A percentile compares a stretch with the other conserved stretches of the same genome.
These are phyloP conservation scores for Mastomys coucha DNA, from an alignment of 2,113 vertebrate genomes.

Conservation along the genomic window DNA sequence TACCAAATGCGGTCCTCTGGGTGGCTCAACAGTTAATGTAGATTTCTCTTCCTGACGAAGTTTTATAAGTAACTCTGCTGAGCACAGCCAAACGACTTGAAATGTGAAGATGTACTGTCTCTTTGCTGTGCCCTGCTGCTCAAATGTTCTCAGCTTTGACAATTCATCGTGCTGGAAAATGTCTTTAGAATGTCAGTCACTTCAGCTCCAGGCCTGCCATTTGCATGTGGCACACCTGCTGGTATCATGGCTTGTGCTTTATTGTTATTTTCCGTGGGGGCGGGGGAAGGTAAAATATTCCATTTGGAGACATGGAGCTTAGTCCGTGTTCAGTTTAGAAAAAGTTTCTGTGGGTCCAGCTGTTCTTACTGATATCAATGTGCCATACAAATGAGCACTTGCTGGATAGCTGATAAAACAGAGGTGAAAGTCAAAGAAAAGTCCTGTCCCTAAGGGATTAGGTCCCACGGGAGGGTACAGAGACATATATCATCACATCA, in stretches of 20 bases:
- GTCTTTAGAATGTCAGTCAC: constrained; percentile 84
- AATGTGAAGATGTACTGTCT: constrained; percentile 83
- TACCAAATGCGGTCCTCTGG: constrained; percentile 80
- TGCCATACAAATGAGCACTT: constrained; percentile 12
- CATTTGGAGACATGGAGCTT: constrained; percentile 60
- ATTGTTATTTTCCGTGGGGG: constrained; percentile 78
- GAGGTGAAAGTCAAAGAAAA: constrained; percentile 37
- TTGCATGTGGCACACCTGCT: constrained; percentile 82
- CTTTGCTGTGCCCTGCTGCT: constrained; percentile 85
- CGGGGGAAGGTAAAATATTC: constrained; percentile 30
- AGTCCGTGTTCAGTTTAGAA: constrained; percentile 41
- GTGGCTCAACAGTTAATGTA: constrained; percentile 82
- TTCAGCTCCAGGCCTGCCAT: constrained; percentile 72
- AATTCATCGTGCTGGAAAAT: constrained; percentile 84
- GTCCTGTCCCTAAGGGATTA: not conserved
- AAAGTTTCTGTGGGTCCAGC: constrained; percentile 23
- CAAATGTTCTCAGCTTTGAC: constrained; percentile 85
- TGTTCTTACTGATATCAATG: constrained; percentile 29
- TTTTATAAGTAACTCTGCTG: constrained; percentile 82
- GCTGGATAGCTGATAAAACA: not conserved
- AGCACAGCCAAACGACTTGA: constrained; percentile 83
- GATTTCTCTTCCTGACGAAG: constrained; percentile 78
- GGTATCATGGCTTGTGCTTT: constrained; percentile 65
- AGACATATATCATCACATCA: not conserved
- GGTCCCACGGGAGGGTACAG: not conserved